phyloP scores from a whole-genome alignment of 2,888 invertebrate genomes.

The Choreutis nemorana region DNA sequence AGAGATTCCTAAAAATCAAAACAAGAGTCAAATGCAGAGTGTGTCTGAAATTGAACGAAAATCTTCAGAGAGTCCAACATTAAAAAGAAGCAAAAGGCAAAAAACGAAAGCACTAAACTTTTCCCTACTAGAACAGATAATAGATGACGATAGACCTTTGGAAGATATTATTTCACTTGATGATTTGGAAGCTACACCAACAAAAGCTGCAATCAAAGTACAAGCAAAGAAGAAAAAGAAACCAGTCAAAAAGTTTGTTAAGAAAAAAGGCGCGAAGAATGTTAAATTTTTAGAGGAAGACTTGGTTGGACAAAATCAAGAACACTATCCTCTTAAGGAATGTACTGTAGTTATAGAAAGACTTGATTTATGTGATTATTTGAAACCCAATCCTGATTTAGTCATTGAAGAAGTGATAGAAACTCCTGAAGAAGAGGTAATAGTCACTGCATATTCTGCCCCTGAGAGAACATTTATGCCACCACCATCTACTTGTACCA shows the following conservation, averaged over 20 bases:
- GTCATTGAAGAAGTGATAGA: background rate
- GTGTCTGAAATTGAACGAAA: slow-evolving; percentile 18
- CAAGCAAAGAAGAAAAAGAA: slow-evolving; percentile 15
- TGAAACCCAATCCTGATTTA: slow-evolving; percentile 8
- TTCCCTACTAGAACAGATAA: slow-evolving; percentile 50
- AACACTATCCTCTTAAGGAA: slow-evolving; percentile 22
- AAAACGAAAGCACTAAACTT: slow-evolving; percentile 41
- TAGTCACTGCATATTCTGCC: too few relatives aligned
- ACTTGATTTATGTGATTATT: slow-evolving; percentile 26
- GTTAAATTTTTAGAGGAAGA: slow-evolving; percentile 5
- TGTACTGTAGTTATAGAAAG: slow-evolving; percentile 35
- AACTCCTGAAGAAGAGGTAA: slow-evolving; percentile 4
- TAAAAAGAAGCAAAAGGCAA: slow-evolving; percentile 16
- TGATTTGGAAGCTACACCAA: slow-evolving; percentile 30
- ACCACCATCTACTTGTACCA: too few relatives aligned
- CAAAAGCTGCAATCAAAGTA: slow-evolving; percentile 17
- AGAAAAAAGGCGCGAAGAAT: slow-evolving; percentile 18
- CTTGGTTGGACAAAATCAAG: too few relatives aligned
- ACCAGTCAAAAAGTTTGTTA: background rate
- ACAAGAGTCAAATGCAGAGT: slow-evolving; percentile 22
- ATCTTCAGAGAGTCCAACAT: slow-evolving; percentile 27
- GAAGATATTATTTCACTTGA: slow-evolving; percentile 52
- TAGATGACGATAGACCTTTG: slow-evolving; percentile 45
- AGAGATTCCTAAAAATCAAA: slow-evolving; percentile 13
- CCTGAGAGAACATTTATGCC: too few relatives aligned